Percentiles rank a stretch among this genome's conserved stretches.
phyloP scores from a whole-genome alignment of 2,113 vertebrate genomes.

The Stomatorhinus ivindoensis region DNA sequence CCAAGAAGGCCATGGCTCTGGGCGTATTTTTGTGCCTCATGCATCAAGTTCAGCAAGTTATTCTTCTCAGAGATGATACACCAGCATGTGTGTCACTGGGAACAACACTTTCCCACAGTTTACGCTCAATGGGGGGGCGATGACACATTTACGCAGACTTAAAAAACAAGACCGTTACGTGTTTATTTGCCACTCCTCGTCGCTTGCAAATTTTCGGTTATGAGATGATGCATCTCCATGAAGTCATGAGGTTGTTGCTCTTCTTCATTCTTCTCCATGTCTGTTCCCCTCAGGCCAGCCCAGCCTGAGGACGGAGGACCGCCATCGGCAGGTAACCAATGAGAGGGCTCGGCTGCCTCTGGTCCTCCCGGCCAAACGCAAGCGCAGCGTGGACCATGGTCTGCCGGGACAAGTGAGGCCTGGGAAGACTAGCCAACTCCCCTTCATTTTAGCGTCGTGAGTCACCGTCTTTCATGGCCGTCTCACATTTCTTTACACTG shows the following conservation, averaged over 20 bases:
- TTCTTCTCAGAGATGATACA: background rate
- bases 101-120: conserved; percentile 14
- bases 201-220: background rate
- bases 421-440: conserved; percentile 15
- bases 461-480: background rate
- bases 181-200: conserved; percentile 8
- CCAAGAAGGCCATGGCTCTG: background rate
- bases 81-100: background rate
- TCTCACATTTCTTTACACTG: background rate
- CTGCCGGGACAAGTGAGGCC: conserved; percentile 58
- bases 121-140: background rate
- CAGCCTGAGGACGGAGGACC: conserved; percentile 62
- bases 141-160: conserved; percentile 13
- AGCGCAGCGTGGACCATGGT: conserved; percentile 52
- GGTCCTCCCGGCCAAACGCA: conserved; percentile 55
- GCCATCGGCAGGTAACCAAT: conserved; percentile 57
- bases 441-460: conserved; percentile 12
- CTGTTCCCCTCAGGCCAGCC: conserved; percentile 52
- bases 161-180: conserved; percentile 9
- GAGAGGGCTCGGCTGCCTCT: conserved; percentile 50
- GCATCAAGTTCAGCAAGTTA: conserved; percentile 6
- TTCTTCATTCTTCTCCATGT: conserved; percentile 2
- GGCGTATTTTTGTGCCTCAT: background rate
- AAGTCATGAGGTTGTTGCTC: background rate
- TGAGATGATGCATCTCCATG: background rate